Conservation (phyloP, 2,888 invertebrate genomes). For the Petrolisthes cinctipes region DNA sequence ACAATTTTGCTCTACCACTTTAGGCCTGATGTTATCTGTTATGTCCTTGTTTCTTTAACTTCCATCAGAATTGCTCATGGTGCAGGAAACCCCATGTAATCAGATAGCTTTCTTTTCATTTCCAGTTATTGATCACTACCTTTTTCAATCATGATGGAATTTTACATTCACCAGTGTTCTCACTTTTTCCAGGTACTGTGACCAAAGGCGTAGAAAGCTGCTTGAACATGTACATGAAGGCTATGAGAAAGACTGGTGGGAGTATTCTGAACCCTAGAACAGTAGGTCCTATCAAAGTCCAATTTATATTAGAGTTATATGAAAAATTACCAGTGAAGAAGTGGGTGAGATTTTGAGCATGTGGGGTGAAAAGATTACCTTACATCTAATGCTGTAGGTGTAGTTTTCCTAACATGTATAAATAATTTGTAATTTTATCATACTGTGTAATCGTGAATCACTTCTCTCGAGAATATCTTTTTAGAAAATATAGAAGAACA, state of each 20-base stretch:
- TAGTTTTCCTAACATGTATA: slow-evolving; percentile 11
- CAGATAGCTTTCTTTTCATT: too few relatives aligned
- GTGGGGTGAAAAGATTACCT: neutral
- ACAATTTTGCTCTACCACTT: too few relatives aligned
- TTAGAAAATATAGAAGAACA: neutral
- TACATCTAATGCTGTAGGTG: neutral
- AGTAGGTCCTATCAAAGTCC: slow-evolving; percentile 3
- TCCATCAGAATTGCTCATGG: too few relatives aligned
- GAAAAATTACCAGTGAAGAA: neutral
- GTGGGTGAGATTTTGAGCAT: neutral
- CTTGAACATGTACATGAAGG: slow-evolving; percentile 98
- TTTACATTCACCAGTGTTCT: neutral
- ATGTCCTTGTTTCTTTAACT: too few relatives aligned
- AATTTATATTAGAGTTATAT: slow-evolving; percentile 11
- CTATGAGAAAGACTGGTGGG: slow-evolving; percentile 98
- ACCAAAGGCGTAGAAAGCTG: slow-evolving; percentile 93
- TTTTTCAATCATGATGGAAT: too few relatives aligned
- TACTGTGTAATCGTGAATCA: neutral
- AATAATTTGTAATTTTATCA: slow-evolving; percentile 1
- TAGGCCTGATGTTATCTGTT: too few relatives aligned
- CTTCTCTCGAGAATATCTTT: slow-evolving; percentile 1
- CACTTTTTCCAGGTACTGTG: slow-evolving; percentile 88
- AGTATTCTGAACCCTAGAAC: slow-evolving; percentile 80
- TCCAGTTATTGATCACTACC: too few relatives aligned
- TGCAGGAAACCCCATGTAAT: too few relatives aligned